Percentiles rank a stretch among this genome's conserved stretches.
Evolutionary conservation across 2,797 vertebrate genomes (phyloP).

Genomic region (Siniperca obscura): DNA sequence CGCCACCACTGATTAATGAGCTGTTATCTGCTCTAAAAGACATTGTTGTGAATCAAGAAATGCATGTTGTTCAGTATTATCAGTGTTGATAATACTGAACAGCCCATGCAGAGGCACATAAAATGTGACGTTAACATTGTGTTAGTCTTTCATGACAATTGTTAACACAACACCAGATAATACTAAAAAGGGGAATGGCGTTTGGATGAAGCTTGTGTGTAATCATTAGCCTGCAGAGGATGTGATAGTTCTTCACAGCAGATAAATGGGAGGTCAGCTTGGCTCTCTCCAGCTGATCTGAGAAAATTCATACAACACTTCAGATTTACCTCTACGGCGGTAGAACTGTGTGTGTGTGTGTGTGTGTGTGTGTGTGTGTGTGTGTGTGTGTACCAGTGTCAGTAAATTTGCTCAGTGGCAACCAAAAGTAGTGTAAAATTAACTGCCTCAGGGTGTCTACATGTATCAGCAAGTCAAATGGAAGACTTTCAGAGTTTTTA

Average conservation of each 20-base stretch:
- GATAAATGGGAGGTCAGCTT: constrained; percentile 9
- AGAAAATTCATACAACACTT: background rate
- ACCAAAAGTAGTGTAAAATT: background rate
- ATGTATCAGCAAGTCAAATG: no score
- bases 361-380: background rate
- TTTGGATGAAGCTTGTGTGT: background rate
- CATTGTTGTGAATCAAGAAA: background rate
- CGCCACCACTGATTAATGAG: background rate
- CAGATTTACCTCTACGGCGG: background rate
- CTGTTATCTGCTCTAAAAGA: background rate
- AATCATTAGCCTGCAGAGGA: constrained; percentile 32
- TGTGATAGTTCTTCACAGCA: background rate
- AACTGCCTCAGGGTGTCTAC: background rate
- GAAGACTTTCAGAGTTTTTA: no score
- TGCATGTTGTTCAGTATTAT: no score
- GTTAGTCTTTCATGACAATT: background rate
- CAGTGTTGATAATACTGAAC: no score
- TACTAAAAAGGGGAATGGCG: background rate
- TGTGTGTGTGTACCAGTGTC: background rate
- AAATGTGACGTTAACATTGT: background rate
- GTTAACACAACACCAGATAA: background rate
- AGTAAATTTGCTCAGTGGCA: background rate
- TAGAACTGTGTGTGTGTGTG: background rate
- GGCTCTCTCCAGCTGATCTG: background rate
- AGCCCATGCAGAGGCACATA: no score